A percentile compares a stretch with the other conserved stretches of the same genome.
phyloP scores from a whole-genome alignment of 1,140 invertebrate species.

The Colletes gigas region DNA sequence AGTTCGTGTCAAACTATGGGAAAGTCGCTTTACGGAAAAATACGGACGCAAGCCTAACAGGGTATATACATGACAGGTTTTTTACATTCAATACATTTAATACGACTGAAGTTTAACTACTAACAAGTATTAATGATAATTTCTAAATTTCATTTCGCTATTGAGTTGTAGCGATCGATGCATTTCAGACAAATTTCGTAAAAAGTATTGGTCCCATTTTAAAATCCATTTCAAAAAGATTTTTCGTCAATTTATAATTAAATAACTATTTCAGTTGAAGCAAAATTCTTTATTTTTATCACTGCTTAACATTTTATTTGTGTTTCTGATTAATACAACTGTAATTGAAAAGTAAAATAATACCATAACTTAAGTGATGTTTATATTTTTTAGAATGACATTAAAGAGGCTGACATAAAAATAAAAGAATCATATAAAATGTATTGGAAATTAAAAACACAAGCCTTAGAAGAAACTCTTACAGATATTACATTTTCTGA shows the following conservation, averaged over 20 bases:
- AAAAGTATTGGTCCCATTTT: neutral
- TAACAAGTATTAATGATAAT: neutral
- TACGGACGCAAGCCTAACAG: conserved; percentile 87
- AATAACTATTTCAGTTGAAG: neutral
- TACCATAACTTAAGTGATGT: neutral
- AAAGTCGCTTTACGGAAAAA: conserved; percentile 87
- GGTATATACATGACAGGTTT: conserved; percentile 75
- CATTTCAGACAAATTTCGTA: neutral
- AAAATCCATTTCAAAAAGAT: neutral
- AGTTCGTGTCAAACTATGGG: conserved; percentile 89
- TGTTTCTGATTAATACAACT: no score
- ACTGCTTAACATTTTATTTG: neutral
- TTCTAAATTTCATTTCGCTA: neutral
- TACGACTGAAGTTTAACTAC: no score
- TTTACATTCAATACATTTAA: conserved; percentile 12
- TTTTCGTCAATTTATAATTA: neutral
- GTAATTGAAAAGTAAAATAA: no score
- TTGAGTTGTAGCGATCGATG: no score
- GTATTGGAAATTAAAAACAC: conserved; percentile 90
- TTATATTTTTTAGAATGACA: conserved; percentile 85
- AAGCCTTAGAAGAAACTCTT: conserved; percentile 86
- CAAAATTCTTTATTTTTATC: neutral
- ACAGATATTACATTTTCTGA: conserved; percentile 76
- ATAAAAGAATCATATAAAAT: conserved; percentile 90
- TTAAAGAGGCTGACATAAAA: conserved; percentile 86